Evolutionary conservation across 2,113 vertebrate species (phyloP).

Genomic region (Podarcis raffonei): DNA sequence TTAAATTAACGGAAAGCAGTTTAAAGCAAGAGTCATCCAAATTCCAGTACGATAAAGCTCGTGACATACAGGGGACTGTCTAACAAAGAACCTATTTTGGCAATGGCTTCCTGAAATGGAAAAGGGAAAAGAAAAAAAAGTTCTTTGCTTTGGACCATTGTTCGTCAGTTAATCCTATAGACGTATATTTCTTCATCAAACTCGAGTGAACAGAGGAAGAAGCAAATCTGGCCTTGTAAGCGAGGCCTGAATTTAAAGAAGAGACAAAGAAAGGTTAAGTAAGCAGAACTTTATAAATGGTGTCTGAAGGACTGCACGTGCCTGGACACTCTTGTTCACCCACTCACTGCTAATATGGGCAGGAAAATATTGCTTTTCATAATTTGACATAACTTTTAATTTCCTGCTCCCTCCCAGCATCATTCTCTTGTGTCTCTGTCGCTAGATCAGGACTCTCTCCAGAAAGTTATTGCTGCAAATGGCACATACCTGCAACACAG

Average conservation of each 20-base stretch:
- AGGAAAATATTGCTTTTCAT: neutral
- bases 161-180: neutral
- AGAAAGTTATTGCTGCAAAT: neutral
- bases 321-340: neutral
- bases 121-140: neutral
- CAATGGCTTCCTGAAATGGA: neutral
- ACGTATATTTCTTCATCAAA: slow-evolving; percentile 13
- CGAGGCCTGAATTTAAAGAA: neutral
- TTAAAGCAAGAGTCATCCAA: neutral
- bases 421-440: neutral
- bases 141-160: slow-evolving; percentile 14
- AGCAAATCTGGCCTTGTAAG: neutral
- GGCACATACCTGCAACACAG: neutral
- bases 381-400: neutral
- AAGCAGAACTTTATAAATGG: rapidly evolving
- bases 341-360: neutral
- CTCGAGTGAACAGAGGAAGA: neutral
- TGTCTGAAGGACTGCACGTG: slow-evolving; percentile 16
- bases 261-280: slow-evolving; percentile 13
- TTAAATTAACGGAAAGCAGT: neutral
- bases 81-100: slow-evolving; percentile 4
- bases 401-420: neutral
- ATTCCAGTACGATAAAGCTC: neutral
- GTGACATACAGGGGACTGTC: neutral
- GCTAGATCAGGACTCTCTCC: neutral